Percentiles rank a stretch among this genome's conserved stretches.
phyloP scores from a whole-genome alignment of 2,888 invertebrate species.

The Limnephilus rhombicus region DNA sequence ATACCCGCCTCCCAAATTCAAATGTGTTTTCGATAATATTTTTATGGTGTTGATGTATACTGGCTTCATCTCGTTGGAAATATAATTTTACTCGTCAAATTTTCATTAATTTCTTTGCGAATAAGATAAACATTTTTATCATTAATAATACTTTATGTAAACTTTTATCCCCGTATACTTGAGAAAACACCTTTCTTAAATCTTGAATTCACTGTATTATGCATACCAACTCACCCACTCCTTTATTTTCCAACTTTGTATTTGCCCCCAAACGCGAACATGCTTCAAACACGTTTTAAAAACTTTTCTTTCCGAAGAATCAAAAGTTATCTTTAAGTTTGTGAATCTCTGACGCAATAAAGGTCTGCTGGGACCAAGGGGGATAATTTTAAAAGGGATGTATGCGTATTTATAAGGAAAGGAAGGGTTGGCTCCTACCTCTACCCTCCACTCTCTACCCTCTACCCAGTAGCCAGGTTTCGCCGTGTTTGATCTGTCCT shows the following conservation, averaged over 20 bases:
- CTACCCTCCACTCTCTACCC: too few relatives aligned
- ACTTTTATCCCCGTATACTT: neutral
- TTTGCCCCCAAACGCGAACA: neutral
- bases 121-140: neutral
- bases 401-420: constrained; percentile 23
- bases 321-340: neutral
- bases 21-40: too few relatives aligned
- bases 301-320: neutral
- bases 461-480: neutral
- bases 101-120: neutral
- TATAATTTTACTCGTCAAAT: neutral
- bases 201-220: neutral
- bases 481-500: constrained; percentile 25
- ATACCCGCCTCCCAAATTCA: too few relatives aligned
- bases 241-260: neutral
- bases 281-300: neutral
- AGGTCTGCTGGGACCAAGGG: neutral
- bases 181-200: neutral
- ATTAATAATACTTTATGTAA: neutral
- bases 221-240: neutral
- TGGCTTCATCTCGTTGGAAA: neutral
- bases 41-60: too few relatives aligned
- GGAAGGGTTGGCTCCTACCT: neutral
- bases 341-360: neutral
- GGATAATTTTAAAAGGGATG: constrained; percentile 29